Base-by-base conservation (phyloP, 2,797 vertebrate genomes). In the Cichlasoma orientale region DNA sequence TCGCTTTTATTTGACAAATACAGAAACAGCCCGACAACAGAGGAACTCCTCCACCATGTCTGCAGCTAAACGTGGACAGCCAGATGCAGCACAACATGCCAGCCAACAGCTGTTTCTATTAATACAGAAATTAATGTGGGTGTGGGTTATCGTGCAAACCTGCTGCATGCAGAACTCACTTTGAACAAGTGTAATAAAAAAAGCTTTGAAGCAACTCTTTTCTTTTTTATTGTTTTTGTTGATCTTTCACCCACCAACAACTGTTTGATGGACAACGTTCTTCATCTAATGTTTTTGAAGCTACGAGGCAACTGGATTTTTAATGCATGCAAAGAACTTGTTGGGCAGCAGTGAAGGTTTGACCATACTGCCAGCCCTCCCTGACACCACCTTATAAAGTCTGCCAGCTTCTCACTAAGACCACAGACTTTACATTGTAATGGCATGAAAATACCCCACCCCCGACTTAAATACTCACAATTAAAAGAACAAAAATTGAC, bases 81-180 rank as follows among this genome's bases (percentile, higher is more conserved):
- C 89, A 91, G 87, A 93, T 94, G 89, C 86, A 83, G 58, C 31
- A 75, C 88, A 87, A 58, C 52, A 81, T 75, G 72, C 69, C 80
- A 76, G 77, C 90, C 78, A 76, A 77, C 91, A 92, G 90, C 87
- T 93, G 89, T 78, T 88, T 79, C 78, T 88, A 78, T 91, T 90
- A 90, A 91, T 87, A 86, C 69, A 77, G 56, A 82, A 70, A 77
- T 47, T 77, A 74, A 71, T 57, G 76, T 72, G 78, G 68, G 55
- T 9, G 66, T 68, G 3, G 44, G 72, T 31, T n/a, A 50, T 56
- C 63, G 33, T 71, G 77, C 80, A 72, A 76, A 89, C 74, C 52
- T 75, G 78, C 54, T 71, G 77, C 57, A 56, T 53, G 68, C 23
- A 27, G 12, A 59, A 41, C 19, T 80, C 44, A 70, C 56, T 83